Conservation (phyloP, 1,140 invertebrate species). For the Thaumetopoea pityocampa region DNA sequence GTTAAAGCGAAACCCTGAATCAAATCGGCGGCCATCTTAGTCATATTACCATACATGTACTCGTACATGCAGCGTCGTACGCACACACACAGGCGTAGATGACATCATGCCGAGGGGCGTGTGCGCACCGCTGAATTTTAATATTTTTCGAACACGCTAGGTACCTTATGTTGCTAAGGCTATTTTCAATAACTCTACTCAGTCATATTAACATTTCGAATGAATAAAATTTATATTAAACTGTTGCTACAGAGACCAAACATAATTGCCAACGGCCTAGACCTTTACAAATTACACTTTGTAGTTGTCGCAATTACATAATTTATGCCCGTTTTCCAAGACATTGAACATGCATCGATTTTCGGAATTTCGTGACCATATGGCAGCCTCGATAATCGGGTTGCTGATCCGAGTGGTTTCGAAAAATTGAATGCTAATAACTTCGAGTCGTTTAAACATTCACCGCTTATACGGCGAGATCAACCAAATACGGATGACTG, state of each 20-base stretch:
- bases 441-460: slow-evolving; percentile 41
- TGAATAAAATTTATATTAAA: too few species aligned
- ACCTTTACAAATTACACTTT: slow-evolving; percentile 6
- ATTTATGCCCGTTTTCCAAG: slow-evolving; percentile 8
- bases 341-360: slow-evolving; percentile 6
- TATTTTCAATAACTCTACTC: too few species aligned
- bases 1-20: slow-evolving; percentile 16
- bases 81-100: slow-evolving; percentile 42
- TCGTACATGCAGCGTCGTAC: slow-evolving; percentile 41
- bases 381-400: slow-evolving; percentile 39
- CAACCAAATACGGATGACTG: slow-evolving; percentile 48
- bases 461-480: slow-evolving; percentile 61
- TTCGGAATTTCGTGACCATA: slow-evolving; percentile 36
- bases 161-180: slow-evolving; percentile 19
- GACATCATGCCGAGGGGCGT: slow-evolving; percentile 55
- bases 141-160: slow-evolving; percentile 36
- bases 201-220: too few species aligned
- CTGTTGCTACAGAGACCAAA: too few species aligned
- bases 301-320: slow-evolving; percentile 7
- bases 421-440: slow-evolving; percentile 53
- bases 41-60: slow-evolving; percentile 60
- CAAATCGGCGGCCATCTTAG: slow-evolving; percentile 46
- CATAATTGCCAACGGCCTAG: slow-evolving; percentile 9
- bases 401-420: slow-evolving; percentile 39
- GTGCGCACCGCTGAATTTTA: slow-evolving; percentile 50